These are phyloP conservation scores for Spongilla lacustris DNA, from an alignment of 37 sponge, comb jelly and placozoan species.

Conservation along the genomic window DNA sequence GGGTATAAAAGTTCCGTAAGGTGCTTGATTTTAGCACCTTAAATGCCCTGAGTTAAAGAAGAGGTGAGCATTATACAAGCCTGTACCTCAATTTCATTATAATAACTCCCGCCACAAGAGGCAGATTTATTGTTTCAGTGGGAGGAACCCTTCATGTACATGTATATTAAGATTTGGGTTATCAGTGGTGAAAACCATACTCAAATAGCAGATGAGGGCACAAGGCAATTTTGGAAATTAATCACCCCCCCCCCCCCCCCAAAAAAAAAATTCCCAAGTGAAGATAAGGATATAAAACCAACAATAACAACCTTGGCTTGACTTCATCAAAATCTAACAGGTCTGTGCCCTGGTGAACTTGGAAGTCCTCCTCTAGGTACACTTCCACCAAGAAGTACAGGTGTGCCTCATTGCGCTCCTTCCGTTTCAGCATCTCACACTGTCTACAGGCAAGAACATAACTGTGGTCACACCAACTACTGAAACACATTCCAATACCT, in stretches of 20 bases:
- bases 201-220: too few relatives aligned
- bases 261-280: too few relatives aligned
- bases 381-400: slow-evolving; percentile 88
- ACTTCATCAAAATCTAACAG: slow-evolving; percentile 57
- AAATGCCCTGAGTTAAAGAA: slow-evolving; percentile 19
- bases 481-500: neutral
- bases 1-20: slow-evolving; percentile 22
- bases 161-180: too few relatives aligned
- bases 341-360: slow-evolving; percentile 60
- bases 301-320: slow-evolving; percentile 41
- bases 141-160: too few relatives aligned
- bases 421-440: slow-evolving; percentile 74
- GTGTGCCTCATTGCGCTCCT: slow-evolving; percentile 96
- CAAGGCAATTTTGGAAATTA: too few relatives aligned
- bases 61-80: neutral
- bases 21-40: slow-evolving; percentile 49
- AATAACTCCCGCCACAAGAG: too few relatives aligned
- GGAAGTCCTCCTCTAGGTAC: slow-evolving; percentile 78
- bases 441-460: slow-evolving; percentile 18
- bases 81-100: too few relatives aligned
- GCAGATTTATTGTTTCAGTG: too few relatives aligned
- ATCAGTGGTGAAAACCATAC: too few relatives aligned
- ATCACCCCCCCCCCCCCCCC: too few relatives aligned
- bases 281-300: too few relatives aligned
- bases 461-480: too few relatives aligned